phyloP scores from a whole-genome alignment of 2,888 invertebrate species.

The Drosophila lutescens region DNA sequence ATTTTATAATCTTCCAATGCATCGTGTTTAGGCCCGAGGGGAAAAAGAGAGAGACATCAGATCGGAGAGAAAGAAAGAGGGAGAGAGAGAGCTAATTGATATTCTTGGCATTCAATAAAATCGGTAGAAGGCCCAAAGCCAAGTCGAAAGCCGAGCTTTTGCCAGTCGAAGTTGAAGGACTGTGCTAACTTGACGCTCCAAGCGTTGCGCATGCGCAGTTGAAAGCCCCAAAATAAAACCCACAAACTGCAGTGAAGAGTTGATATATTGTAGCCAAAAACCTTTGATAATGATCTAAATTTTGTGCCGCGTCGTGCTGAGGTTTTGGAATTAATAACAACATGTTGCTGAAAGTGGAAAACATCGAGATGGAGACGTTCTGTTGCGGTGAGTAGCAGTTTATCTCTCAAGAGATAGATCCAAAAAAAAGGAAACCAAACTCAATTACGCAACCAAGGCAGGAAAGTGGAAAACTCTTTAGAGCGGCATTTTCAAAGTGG shows the following conservation, averaged over 20 bases:
- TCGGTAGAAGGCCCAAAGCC: conserved; percentile 41
- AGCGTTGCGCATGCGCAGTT: conserved; percentile 63
- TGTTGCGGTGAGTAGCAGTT: conserved; percentile 81
- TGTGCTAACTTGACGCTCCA: conserved; percentile 70
- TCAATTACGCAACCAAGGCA: conserved; percentile 34
- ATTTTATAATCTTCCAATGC: conserved; percentile 63
- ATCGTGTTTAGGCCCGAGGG: conserved; percentile 48
- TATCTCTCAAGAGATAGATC: not conserved
- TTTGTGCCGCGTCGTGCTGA: conserved; percentile 9
- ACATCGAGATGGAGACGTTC: conserved; percentile 82
- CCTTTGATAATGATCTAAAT: conserved; percentile 26
- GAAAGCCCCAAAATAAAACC: not conserved
- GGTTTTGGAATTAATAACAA: conserved; percentile 22
- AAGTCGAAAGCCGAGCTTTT: conserved; percentile 55
- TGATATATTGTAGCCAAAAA: conserved; percentile 7
- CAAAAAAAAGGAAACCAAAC: not conserved
- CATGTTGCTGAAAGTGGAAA: conserved; percentile 75
- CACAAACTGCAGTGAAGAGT: conserved; percentile 4
- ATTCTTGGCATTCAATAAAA: conserved; percentile 68
- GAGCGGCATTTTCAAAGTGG: conserved; percentile 36
- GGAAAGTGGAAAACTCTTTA: conserved; percentile 10
- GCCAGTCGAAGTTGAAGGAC: conserved; percentile 76
- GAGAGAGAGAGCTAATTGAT: conserved; percentile 60
- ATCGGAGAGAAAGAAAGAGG: conserved; percentile 1
- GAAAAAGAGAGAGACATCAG: conserved; percentile 1